Evolutionary conservation across 1,140 invertebrate genomes (phyloP).

Genomic region (Brachionus angularis): DNA sequence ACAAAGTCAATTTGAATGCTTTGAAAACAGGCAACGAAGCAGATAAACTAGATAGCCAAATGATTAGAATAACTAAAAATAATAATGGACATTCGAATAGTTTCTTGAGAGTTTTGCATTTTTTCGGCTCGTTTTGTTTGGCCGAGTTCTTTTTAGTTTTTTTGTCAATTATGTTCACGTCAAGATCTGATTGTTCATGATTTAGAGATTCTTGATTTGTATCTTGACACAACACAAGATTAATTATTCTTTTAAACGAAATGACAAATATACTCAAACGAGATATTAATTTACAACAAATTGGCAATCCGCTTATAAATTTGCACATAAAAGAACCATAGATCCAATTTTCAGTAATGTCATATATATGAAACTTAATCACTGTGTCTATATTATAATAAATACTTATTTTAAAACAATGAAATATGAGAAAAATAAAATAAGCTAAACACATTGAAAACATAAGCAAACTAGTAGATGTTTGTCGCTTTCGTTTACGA

Average conservation of each 20-base stretch:
- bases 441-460: constrained; percentile 36
- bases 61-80: background rate
- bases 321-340: constrained; percentile 34
- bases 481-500: constrained; percentile 20
- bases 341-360: constrained; percentile 37
- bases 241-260: constrained; percentile 7
- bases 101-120: background rate
- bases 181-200: background rate
- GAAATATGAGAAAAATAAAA: constrained; percentile 16
- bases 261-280: constrained; percentile 4
- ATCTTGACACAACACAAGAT: background rate
- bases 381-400: constrained; percentile 18
- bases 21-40: background rate
- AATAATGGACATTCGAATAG: constrained; percentile 24
- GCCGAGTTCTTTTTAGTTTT: too few species aligned
- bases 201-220: background rate
- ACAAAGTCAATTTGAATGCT: constrained; percentile 3
- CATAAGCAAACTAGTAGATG: constrained; percentile 17
- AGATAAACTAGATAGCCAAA: constrained; percentile 8
- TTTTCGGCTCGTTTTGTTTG: too few species aligned
- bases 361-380: constrained; percentile 40
- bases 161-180: too few species aligned
- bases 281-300: constrained; percentile 13
- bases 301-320: constrained; percentile 9
- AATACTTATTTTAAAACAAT: constrained; percentile 26